A percentile compares a stretch with the other conserved stretches of the same genome.
phyloP scores from a whole-genome alignment of 1,140 invertebrate species.

The Ceratosolen solmsi region DNA sequence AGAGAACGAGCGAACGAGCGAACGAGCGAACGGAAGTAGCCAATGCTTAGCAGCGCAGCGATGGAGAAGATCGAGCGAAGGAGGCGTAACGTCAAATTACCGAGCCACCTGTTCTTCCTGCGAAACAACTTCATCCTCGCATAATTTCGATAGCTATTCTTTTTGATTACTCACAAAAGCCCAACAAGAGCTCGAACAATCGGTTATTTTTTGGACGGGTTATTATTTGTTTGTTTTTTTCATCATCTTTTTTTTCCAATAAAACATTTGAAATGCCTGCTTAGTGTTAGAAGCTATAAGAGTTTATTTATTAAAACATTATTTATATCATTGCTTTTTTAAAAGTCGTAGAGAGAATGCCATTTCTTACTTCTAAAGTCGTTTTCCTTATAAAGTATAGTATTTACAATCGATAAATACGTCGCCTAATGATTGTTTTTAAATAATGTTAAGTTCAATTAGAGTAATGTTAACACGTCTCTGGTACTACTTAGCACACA shows the following conservation, averaged over 20 bases:
- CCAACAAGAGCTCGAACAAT: not conserved
- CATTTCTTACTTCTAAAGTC: conserved; percentile 10
- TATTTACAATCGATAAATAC: conserved; percentile 46
- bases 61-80: conserved; percentile 40
- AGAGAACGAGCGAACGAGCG: too few species aligned
- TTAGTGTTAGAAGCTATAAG: conserved; percentile 31
- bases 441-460: not conserved
- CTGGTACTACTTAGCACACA: not conserved
- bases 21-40: conserved; percentile 60
- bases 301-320: conserved; percentile 40
- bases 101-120: conserved; percentile 58
- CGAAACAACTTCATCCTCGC: conserved; percentile 61
- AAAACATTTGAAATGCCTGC: conserved; percentile 22
- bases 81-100: conserved; percentile 57
- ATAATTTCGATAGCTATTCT: conserved; percentile 28
- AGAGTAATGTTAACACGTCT: not conserved
- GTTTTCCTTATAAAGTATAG: not conserved
- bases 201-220: not conserved
- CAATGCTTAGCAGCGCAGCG: conserved; percentile 43
- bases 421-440: conserved; percentile 27
- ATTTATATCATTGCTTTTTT: conserved; percentile 26
- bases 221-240: conserved; percentile 8
- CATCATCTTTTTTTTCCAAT: conserved; percentile 26
- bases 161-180: conserved; percentile 49
- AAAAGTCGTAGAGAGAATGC: conserved; percentile 10